These are phyloP conservation scores for Cuniculus paca DNA, from an alignment of 2,797 vertebrate species.

Conservation along the genomic window DNA sequence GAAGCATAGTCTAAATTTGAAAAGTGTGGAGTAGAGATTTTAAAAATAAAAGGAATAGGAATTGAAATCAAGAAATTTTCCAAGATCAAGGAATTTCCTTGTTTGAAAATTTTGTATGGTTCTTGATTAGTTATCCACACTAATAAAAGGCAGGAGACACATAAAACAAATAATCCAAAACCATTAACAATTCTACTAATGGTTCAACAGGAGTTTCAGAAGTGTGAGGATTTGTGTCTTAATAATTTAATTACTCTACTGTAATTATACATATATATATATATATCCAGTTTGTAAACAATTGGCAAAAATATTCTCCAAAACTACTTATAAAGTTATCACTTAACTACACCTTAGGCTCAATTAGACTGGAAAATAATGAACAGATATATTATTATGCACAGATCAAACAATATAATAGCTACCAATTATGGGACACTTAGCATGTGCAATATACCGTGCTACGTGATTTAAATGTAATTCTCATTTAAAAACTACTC, in stretches of 20 bases:
- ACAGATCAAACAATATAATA: constrained; percentile 21
- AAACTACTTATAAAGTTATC: constrained; percentile 2
- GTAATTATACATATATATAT: not conserved
- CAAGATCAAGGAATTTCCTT: constrained; percentile 58
- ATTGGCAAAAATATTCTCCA: not conserved
- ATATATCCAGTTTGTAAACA: constrained; percentile 7
- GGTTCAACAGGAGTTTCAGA: not conserved
- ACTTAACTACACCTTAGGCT: not conserved
- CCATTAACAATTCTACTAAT: not conserved
- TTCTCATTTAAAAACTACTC: constrained; percentile 10
- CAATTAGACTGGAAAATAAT: constrained; percentile 52
- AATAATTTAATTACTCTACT: not conserved
- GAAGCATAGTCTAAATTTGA: constrained; percentile 61
- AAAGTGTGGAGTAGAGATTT: not conserved
- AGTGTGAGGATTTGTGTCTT: constrained; percentile 23
- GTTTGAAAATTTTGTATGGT: constrained; percentile 54
- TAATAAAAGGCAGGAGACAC: constrained; percentile 30
- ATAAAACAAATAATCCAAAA: constrained; percentile 29
- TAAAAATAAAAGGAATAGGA: constrained; percentile 4
- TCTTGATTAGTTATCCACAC: constrained; percentile 61
- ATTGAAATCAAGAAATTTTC: not conserved
- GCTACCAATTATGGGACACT: not conserved
- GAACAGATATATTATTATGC: not conserved
- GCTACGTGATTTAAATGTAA: constrained; percentile 10
- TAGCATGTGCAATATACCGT: not conserved